Base-by-base conservation (phyloP, 2,888 invertebrate genomes). In the Synergus umbraculus region DNA sequence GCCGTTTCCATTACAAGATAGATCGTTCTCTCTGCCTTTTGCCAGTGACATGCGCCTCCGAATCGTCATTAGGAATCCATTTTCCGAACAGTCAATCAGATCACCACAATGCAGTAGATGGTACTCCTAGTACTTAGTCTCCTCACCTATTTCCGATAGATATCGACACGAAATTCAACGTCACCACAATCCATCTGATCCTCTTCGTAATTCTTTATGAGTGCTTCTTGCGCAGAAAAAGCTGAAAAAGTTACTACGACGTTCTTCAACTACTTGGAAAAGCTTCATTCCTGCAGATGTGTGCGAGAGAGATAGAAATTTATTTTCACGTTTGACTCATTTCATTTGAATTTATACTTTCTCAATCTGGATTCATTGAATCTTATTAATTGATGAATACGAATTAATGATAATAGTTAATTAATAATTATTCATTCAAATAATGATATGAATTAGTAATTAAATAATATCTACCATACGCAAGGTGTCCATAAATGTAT, bases 1-100 rank as follows among this genome's bases (percentile, higher is more conserved):
- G 85, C 84, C 83, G 86, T 88, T 88, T 88, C 88, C 87, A 90
- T 88, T 88, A 87, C 87, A 88, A 89, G 89, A 90, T 87, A 86
- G 87, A 90, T 90, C 87, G 90, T 86, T 85, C 85, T 82, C 77
- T 80, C 78, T 78, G 83, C 81, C 82, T 79, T 83, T 84, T 82
- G 79, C 82, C 65, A 84, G 81, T 81, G 86, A 85, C 86, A 79
- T 80, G 46, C 77, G 54, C 78, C 65, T 49, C 69, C 60, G 37
- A 76, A 73, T 81, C 81, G 83, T 87, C 86, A 88, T 87, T 86
- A 87, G 84, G 81, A 87, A 88, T 88, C 88, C 85, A 87, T 90
- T 89, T 87, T 86, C 85, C 77, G 82, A 83, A 79, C 83, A 84
- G 85, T 85, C 86, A 85, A 87, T 88, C 84, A 83, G 4, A 37